phyloP scores from a whole-genome alignment of 2,113 vertebrate species.

The Pedionomus torquatus region DNA sequence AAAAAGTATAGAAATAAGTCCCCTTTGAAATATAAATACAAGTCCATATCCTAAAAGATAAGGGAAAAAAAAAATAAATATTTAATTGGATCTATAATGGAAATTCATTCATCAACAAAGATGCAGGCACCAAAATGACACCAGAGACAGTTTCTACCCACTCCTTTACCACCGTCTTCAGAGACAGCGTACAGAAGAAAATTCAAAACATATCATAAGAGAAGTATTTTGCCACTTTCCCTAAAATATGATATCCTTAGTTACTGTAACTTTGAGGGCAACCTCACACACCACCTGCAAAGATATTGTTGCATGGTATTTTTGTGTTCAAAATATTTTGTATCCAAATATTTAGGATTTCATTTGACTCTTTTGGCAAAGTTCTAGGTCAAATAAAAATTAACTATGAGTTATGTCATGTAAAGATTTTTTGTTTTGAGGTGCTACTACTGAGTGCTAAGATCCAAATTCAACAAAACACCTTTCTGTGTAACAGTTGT shows the following conservation, averaged over 20 bases:
- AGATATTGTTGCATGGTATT: neutral
- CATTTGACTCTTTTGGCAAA: neutral
- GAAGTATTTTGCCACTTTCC: neutral
- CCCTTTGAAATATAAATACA: neutral
- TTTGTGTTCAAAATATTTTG: neutral
- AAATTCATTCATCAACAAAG: neutral
- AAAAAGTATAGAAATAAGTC: neutral
- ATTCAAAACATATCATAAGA: neutral
- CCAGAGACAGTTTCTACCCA: neutral
- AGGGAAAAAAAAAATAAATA: neutral
- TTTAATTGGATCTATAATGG: neutral
- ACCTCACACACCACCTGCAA: neutral
- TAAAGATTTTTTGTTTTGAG: neutral
- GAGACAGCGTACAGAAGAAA: neutral
- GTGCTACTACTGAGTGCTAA: neutral
- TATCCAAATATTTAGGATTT: neutral
- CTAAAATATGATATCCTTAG: neutral
- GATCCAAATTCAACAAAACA: neutral
- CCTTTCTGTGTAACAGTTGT: neutral
- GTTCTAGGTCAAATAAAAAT: neutral
- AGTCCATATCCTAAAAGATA: neutral
- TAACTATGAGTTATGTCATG: neutral
- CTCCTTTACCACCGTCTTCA: neutral
- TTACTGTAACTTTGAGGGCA: neutral
- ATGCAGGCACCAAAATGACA: neutral